Conservation (phyloP, 2,113 vertebrate genomes). For the Grantiella picta region DNA sequence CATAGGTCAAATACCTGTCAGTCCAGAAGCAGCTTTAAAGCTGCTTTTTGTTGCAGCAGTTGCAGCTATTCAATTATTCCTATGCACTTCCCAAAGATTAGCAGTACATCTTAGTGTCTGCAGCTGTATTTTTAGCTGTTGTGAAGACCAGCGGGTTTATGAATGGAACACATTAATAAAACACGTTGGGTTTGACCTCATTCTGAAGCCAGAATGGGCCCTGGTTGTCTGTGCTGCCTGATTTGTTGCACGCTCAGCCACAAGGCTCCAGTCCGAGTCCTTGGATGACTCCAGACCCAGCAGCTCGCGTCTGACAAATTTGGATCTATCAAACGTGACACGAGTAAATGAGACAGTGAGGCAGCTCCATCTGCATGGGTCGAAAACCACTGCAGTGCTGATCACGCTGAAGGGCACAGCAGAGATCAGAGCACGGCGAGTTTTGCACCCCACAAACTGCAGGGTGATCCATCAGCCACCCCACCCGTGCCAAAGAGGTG, state of each 20-base stretch:
- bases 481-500: rapidly evolving
- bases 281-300: background rate
- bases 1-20: background rate
- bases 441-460: rapidly evolving
- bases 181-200: background rate
- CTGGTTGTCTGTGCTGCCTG: background rate
- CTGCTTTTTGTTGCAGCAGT: background rate
- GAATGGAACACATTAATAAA: background rate
- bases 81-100: background rate
- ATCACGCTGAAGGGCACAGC: background rate
- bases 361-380: rapidly evolving
- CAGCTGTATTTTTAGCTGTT: background rate
- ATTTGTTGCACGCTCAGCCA: background rate
- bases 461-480: background rate
- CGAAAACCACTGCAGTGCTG: background rate
- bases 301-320: rapidly evolving
- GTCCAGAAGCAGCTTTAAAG: background rate
- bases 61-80: background rate
- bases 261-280: background rate
- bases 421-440: rapidly evolving
- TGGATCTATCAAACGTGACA: rapidly evolving
- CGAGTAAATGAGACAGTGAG: background rate
- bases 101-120: background rate
- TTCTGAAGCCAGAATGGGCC: background rate
- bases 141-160: rapidly evolving